A percentile compares a stretch with the other conserved stretches of the same genome.
phyloP scores from a whole-genome alignment of 2,113 vertebrate genomes.

The Ictalurus furcatus region DNA sequence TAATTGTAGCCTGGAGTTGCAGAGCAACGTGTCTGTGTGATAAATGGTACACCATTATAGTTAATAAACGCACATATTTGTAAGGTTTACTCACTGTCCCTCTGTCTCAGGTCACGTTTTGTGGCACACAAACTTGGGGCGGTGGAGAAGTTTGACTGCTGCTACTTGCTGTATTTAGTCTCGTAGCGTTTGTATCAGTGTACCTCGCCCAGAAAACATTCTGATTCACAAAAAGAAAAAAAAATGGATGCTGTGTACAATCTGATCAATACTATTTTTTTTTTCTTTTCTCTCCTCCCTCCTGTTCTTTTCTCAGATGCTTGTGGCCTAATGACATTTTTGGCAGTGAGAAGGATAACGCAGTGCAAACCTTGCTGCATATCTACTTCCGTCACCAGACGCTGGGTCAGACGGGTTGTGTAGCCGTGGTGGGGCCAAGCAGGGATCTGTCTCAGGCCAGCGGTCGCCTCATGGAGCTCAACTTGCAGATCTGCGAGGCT shows the following conservation, averaged over 20 bases:
- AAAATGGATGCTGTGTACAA: no score
- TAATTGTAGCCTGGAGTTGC: no score
- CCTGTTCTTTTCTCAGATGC: slow-evolving; percentile 69
- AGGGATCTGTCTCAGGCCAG: slow-evolving; percentile 90
- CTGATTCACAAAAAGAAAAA: no score
- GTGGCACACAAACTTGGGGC: no score
- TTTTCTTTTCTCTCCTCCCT: background rate
- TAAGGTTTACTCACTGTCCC: background rate
- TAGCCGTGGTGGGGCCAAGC: slow-evolving; percentile 90
- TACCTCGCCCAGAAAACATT: no score
- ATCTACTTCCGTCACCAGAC: slow-evolving; percentile 98
- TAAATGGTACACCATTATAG: background rate
- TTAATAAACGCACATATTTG: background rate
- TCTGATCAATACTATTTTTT: background rate
- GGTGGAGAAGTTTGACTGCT: background rate
- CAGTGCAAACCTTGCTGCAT: slow-evolving; percentile 89
- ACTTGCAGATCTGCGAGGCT: slow-evolving; percentile 93
- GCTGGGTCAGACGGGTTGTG: slow-evolving; percentile 90
- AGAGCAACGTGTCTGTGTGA: background rate
- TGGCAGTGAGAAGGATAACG: slow-evolving; percentile 85
- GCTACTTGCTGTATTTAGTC: background rate
- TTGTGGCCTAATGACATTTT: slow-evolving; percentile 97
- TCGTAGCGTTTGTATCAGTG: background rate
- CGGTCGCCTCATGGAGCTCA: slow-evolving; percentile 93
- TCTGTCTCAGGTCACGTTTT: background rate